Evolutionary conservation across 2,888 invertebrate species (phyloP), one percentile per base, ranked within the genome.

Genomic region (Ectemnius cavifrons): DNA sequence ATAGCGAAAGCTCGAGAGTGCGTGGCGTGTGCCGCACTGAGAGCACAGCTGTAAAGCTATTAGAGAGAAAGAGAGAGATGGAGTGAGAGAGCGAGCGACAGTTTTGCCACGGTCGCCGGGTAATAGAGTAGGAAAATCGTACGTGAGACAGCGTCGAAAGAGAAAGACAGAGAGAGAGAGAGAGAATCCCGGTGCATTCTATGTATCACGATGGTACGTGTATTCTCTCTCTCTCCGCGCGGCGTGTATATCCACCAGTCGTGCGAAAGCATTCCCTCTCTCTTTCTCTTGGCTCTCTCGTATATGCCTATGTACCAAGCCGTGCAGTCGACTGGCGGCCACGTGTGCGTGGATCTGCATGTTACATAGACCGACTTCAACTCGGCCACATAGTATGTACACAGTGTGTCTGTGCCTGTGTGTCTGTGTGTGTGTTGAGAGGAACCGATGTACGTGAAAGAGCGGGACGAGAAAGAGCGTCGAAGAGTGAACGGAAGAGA

Each of bases 1-100:
- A 90, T 89, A 90, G 90, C 89, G 89, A 90, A 90, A 90, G 90
- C 90, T 84, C 79, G 78, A 79, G 16, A 37, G 37, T 37, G 37
- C 37, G 37, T 11, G 37, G 37, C 37, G 37, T 37, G 37, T 37
- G 37, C 37, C 37, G 37, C 37, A 37, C 37, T 56, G 74, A 78
- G 79, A 80, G 73, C 86, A 82, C 87, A 87, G 89, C 87, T 87
- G 88, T 87, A 88, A 87, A 87, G 86, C 87, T 87, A 86, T 88
- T 87, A 86, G 82, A 73, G 84, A 77, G 84, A 83, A 83, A 82
- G 78, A 73, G 81, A 73, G 59, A 76, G 76, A 47, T 73, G 72
- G 72, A 78, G 80, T 56, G 76, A 71, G 75, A 72, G 64, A n/a
- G 73, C 74, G 80, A 82, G 81, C 77, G 82, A 16, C n/a, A 52